These are phyloP conservation scores for Eristalis tenax DNA, from an alignment of 2,888 invertebrate species.

Conservation along the genomic window DNA sequence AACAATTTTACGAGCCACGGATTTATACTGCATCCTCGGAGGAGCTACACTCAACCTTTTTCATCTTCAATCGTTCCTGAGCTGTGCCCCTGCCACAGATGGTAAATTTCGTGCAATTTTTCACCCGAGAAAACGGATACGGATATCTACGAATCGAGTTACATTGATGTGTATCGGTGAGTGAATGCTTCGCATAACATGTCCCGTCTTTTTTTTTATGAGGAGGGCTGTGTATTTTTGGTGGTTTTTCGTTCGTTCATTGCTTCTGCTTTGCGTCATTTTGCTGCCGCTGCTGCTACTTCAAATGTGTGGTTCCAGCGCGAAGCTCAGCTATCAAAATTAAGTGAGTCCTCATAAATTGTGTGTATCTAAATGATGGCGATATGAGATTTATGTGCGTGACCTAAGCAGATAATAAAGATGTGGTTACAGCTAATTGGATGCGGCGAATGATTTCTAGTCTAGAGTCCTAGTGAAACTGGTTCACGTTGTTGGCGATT, in stretches of 20 bases:
- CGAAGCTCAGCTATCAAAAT: slow-evolving; percentile 12
- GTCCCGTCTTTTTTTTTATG: background rate
- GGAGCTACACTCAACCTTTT: background rate
- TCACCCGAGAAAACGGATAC: slow-evolving; percentile 22
- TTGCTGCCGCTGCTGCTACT: background rate
- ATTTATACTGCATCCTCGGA: background rate
- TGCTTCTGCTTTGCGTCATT: background rate
- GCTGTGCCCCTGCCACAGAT: background rate
- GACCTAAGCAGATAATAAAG: background rate
- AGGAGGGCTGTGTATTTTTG: background rate
- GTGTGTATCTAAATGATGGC: background rate
- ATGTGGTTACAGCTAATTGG: background rate
- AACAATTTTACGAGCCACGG: slow-evolving; percentile 19
- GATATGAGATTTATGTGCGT: background rate
- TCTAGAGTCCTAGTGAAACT: no score
- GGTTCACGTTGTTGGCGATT: no score
- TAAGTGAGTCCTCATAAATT: background rate
- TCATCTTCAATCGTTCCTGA: background rate
- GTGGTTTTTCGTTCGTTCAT: background rate
- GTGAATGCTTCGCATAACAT: slow-evolving; percentile 19
- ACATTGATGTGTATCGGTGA: slow-evolving; percentile 27
- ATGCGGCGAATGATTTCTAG: background rate
- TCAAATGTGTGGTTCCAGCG: background rate
- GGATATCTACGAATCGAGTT: slow-evolving; percentile 54
- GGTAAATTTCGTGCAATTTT: slow-evolving; percentile 36